A percentile compares a stretch with the other conserved stretches of the same genome.
Evolutionary conservation across 37 sponge, comb jelly and placozoan species (phyloP).

Genomic region (Beroe ovata): DNA sequence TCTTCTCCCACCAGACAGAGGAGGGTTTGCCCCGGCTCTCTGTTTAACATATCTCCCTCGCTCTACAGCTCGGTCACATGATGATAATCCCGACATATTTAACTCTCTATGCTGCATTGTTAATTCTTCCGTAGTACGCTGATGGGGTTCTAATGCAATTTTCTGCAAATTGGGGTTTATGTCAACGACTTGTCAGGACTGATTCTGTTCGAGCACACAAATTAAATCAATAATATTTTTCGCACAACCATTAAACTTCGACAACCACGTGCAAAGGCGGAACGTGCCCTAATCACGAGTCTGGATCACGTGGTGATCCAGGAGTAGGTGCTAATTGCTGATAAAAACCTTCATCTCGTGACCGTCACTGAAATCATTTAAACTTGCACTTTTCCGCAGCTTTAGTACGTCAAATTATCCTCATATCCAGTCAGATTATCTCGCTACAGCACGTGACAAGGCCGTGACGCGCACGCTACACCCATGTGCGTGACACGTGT

Average conservation of each 20-base stretch:
- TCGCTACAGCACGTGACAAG: background rate
- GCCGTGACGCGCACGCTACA: background rate
- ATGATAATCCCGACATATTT: background rate
- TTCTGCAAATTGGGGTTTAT: conserved; percentile 61
- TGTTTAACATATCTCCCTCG: no score
- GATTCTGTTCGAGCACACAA: conserved; percentile 52
- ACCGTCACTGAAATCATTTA: conserved; percentile 20
- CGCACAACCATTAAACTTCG: conserved; percentile 64
- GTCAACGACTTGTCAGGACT: conserved; percentile 47
- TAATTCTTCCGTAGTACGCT: conserved; percentile 24
- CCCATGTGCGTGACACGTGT: conserved; percentile 1
- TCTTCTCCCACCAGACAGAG: no score
- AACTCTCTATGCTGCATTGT: conserved; percentile 4
- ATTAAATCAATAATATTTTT: conserved; percentile 66
- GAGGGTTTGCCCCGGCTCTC: no score
- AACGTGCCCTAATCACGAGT: conserved; percentile 34
- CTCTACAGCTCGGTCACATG: background rate
- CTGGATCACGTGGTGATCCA: background rate
- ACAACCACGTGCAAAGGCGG: background rate
- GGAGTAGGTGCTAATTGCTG: conserved; percentile 67
- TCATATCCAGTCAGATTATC: conserved; percentile 12
- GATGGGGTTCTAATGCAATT: conserved; percentile 61
- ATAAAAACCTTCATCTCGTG: conserved; percentile 41
- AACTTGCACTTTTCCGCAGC: conserved; percentile 66
- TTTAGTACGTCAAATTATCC: conserved; percentile 46